Evolutionary conservation across 2,113 vertebrate genomes (phyloP), one percentile per base, ranked within the genome.

Genomic region (Daphoenositta chrysoptera): DNA sequence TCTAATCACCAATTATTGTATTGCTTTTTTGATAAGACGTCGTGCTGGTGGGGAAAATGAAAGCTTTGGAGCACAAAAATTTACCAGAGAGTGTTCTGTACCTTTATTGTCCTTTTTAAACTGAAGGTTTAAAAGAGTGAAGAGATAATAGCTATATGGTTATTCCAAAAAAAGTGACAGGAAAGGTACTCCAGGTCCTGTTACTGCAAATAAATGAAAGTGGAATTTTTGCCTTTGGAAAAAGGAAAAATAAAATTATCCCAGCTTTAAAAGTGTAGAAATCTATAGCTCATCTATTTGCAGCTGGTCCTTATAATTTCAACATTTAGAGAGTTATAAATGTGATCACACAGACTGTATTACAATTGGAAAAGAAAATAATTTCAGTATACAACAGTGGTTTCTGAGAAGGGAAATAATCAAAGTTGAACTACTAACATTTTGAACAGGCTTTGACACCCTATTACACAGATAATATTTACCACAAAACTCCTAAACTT

Each of bases 251-350:
- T 9, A 96, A 97, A 75, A 94, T 50, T 12, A 81, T 66, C 0
- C 2, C 48, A 33, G 28, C 64, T 42, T 95, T 92, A 47, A 95
- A 97, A 56, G 97, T 97, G 10, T 96, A 98, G 95, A 97, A 94
- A 44, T 98, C 97, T 42, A 15, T 97, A 10, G 97, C 94, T 51
- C 95, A 98, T 96, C 97, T 97, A 77, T 66, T 13, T 68, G 37
- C 30, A 70, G 31, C n/a, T n/a, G 53, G 15, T 54, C 50, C 30
- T 77, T 60, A 45, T 33, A 20, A 24, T 39, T 66, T 51, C 17
- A 42, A 9, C 3, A 33, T 47, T 28, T 45, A 28, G 54, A 76
- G 37, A 78, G 24, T n/a, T 88, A 22, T 19, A 56, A 44, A 53
- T 2, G 1, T 22, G 20, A 83, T 64, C 28, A 53, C 13, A 27